phyloP scores from a whole-genome alignment of 35 echinoderm and acorn worm genomes.

The Apostichopus californicus region DNA sequence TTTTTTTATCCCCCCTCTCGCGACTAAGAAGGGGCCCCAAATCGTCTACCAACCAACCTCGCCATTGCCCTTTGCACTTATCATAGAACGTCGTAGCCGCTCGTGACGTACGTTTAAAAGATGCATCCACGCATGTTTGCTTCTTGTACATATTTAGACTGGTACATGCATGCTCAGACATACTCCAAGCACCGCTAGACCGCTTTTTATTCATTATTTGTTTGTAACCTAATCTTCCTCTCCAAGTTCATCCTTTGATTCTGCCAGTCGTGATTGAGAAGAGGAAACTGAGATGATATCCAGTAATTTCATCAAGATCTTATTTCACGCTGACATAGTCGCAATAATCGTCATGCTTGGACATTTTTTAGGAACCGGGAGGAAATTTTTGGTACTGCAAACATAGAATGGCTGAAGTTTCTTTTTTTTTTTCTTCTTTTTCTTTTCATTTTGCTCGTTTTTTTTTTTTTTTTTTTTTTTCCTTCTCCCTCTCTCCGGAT shows the following conservation, averaged over 20 bases:
- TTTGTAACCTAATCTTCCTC: slow-evolving; percentile 43
- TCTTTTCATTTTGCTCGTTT: neutral
- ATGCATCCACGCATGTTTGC: slow-evolving; percentile 32
- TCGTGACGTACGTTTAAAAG: slow-evolving; percentile 18
- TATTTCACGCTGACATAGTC: slow-evolving; percentile 44
- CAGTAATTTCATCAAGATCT: slow-evolving; percentile 50
- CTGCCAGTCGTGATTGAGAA: slow-evolving; percentile 44
- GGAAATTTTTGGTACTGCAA: neutral
- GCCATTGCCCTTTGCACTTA: neutral
- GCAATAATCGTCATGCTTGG: slow-evolving; percentile 44
- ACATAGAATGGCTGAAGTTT: slow-evolving; percentile 4
- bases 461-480: neutral
- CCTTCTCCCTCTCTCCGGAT: neutral
- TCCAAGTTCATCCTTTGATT: slow-evolving; percentile 34
- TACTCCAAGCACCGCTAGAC: slow-evolving; percentile 27
- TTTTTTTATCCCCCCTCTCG: neutral
- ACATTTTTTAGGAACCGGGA: slow-evolving; percentile 12
- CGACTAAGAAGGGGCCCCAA: neutral
- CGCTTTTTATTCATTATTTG: slow-evolving; percentile 49
- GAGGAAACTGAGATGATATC: slow-evolving; percentile 32
- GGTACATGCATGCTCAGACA: neutral
- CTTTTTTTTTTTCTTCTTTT: neutral
- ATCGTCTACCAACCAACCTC: neutral
- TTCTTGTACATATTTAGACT: slow-evolving; percentile 29
- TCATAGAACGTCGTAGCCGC: neutral